These are phyloP conservation scores for Scaptodrosophila lebanonensis DNA, from an alignment of 1,140 invertebrate species.

Conservation along the genomic window DNA sequence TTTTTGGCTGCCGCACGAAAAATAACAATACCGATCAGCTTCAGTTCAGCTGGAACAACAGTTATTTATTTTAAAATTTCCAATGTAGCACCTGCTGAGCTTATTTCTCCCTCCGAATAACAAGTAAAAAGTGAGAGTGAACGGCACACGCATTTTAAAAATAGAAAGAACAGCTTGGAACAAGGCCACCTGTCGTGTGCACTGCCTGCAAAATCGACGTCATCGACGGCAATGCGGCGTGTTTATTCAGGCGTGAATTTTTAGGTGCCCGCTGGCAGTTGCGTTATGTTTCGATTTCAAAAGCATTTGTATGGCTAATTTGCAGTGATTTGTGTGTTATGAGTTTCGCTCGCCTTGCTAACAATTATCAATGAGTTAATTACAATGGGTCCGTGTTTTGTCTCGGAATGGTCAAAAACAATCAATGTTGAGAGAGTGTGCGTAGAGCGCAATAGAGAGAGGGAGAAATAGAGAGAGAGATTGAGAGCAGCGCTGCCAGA, in stretches of 20 bases:
- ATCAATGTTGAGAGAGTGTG: constrained; percentile 27
- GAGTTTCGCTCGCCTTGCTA: constrained; percentile 16
- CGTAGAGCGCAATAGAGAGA: background rate
- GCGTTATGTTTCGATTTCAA: constrained; percentile 7
- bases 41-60: constrained; percentile 22
- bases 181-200: constrained; percentile 68
- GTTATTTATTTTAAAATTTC: constrained; percentile 4
- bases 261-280: too few species aligned
- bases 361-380: constrained; percentile 46
- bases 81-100: constrained; percentile 3
- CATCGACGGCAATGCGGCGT: constrained; percentile 14
- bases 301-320: constrained; percentile 22
- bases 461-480: constrained; percentile 4
- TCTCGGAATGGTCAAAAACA: constrained; percentile 34
- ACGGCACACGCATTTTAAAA: constrained; percentile 41
- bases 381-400: constrained; percentile 21
- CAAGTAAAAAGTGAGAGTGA: constrained; percentile 26
- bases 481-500: constrained; percentile 16
- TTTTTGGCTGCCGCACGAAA: background rate
- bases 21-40: too few species aligned
- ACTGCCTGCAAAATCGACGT: too few species aligned
- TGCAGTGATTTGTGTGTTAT: constrained; percentile 25
- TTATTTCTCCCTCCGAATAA: too few species aligned
- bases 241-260: constrained; percentile 46
- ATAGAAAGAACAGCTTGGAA: constrained; percentile 28